These are phyloP conservation scores for Oscheius sp. DNA, from an alignment of 2,888 invertebrate genomes.

Conservation along the genomic window DNA sequence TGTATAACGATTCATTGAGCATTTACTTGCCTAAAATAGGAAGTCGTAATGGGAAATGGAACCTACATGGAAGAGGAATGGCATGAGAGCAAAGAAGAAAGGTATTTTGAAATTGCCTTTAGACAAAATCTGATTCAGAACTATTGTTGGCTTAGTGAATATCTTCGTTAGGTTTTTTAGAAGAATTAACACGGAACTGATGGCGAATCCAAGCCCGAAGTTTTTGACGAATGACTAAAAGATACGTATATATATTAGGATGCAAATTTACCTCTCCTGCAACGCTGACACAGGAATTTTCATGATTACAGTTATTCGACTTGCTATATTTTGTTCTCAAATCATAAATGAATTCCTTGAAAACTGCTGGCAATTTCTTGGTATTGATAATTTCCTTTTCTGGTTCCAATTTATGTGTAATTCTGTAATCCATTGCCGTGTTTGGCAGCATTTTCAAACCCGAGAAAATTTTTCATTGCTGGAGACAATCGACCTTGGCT, in stretches of 20 bases:
- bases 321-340: constrained; percentile 44
- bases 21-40: constrained; percentile 78
- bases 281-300: constrained; percentile 58
- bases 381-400: constrained; percentile 40
- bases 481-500: constrained; percentile 40
- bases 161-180: constrained; percentile 34
- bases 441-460: constrained; percentile 11
- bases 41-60: constrained; percentile 73
- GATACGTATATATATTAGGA: constrained; percentile 2
- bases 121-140: constrained; percentile 31
- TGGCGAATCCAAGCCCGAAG: constrained; percentile 70
- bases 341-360: constrained; percentile 38
- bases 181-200: constrained; percentile 44
- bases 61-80: constrained; percentile 63
- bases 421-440: constrained; percentile 14
- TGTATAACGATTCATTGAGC: constrained; percentile 73
- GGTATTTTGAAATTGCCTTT: constrained; percentile 53
- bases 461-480: constrained; percentile 40
- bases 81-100: constrained; percentile 59
- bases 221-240: constrained; percentile 57
- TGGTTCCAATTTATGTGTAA: constrained; percentile 43
- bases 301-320: constrained; percentile 53
- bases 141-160: constrained; percentile 36
- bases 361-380: constrained; percentile 40
- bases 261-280: constrained; percentile 44